phyloP scores from a whole-genome alignment of 2,888 invertebrate species.

The Ganaspis brasiliensis region DNA sequence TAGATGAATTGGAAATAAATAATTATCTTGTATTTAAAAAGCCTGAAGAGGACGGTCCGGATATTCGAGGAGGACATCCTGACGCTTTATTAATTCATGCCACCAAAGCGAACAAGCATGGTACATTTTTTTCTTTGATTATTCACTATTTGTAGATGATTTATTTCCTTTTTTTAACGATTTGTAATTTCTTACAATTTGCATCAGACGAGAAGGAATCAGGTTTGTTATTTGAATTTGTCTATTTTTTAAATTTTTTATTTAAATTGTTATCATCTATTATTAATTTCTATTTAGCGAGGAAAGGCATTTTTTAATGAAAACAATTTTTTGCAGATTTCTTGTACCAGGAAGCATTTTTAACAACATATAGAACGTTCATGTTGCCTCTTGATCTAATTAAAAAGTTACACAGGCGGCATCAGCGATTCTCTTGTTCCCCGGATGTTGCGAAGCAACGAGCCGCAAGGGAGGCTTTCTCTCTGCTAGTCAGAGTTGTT shows the following conservation, averaged over 20 bases:
- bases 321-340: constrained; percentile 85
- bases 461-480: constrained; percentile 93
- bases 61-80: constrained; percentile 95
- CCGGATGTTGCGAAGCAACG: constrained; percentile 87
- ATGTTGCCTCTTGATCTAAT: constrained; percentile 93
- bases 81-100: constrained; percentile 98
- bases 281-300: constrained; percentile 12
- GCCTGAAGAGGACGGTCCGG: constrained; percentile 92
- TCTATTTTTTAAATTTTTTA: constrained; percentile 3
- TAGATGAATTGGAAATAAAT: constrained; percentile 91
- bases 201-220: constrained; percentile 81
- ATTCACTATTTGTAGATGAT: constrained; percentile 58
- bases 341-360: constrained; percentile 98
- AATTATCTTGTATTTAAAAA: constrained; percentile 91
- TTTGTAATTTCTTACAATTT: constrained; percentile 19
- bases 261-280: background rate
- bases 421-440: constrained; percentile 88
- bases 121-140: constrained; percentile 74
- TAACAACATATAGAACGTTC: constrained; percentile 98
- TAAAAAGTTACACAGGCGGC: constrained; percentile 91
- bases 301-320: constrained; percentile 21
- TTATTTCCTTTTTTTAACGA: too few relatives aligned
- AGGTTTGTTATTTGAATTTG: constrained; percentile 73
- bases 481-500: constrained; percentile 95
- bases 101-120: constrained; percentile 94